Evolutionary conservation across 1,140 invertebrate species (phyloP).

Genomic region (Spodoptera litura): DNA sequence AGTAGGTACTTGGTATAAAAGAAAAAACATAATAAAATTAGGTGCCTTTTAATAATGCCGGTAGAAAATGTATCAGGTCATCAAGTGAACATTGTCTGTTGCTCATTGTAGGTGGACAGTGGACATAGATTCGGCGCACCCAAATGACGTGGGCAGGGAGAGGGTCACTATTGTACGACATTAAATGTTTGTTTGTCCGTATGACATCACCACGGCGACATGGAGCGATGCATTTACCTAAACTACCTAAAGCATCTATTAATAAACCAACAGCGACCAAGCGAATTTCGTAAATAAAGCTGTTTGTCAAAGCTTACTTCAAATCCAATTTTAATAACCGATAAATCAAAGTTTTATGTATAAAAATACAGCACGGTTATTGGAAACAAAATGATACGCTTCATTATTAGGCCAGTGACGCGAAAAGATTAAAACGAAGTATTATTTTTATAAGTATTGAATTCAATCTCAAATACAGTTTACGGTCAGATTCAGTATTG

Average conservation of each 20-base stretch:
- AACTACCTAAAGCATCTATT: conserved; percentile 50
- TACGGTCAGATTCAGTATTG: too few species aligned
- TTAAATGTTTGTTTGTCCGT: conserved; percentile 66
- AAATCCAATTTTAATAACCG: background rate
- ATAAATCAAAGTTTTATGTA: too few species aligned
- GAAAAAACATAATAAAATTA: background rate
- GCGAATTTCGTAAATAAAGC: conserved; percentile 35
- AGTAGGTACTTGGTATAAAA: too few species aligned
- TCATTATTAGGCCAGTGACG: too few species aligned
- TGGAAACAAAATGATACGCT: too few species aligned
- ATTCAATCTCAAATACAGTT: too few species aligned
- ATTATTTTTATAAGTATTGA: too few species aligned
- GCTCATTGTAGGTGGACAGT: conserved; percentile 56
- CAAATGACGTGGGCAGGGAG: conserved; percentile 69
- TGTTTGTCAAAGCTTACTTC: conserved; percentile 10
- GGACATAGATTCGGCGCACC: conserved; percentile 72
- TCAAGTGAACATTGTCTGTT: background rate
- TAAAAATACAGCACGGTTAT: too few species aligned
- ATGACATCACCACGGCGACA: conserved; percentile 71
- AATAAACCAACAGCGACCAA: conserved; percentile 51
- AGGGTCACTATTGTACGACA: conserved; percentile 68
- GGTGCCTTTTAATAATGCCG: background rate
- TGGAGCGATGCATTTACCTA: conserved; percentile 60
- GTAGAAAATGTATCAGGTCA: background rate
- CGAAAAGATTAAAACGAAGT: too few species aligned